A percentile compares a stretch with the other conserved stretches of the same genome.
These are phyloP conservation scores for Ameiurus melas DNA, from an alignment of 2,113 vertebrate genomes.

Conservation along the genomic window DNA sequence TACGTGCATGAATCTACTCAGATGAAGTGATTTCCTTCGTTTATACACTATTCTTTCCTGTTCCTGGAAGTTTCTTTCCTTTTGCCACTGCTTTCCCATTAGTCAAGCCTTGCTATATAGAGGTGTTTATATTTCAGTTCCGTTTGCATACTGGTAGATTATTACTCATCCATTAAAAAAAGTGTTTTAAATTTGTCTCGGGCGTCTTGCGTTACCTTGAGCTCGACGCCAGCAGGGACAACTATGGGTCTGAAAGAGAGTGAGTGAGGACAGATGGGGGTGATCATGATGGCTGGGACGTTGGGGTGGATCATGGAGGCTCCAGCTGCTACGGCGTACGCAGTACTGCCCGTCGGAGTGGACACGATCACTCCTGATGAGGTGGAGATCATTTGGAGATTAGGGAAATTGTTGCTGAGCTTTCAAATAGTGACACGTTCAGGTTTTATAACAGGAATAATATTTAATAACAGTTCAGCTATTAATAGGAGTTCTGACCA, in stretches of 20 bases:
- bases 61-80: not conserved
- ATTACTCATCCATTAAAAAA: not conserved
- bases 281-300: constrained; percentile 81
- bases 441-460: not conserved
- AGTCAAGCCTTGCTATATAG: not conserved
- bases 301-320: constrained; percentile 84
- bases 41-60: not conserved
- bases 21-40: not conserved
- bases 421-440: not conserved
- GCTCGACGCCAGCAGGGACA: constrained; percentile 79
- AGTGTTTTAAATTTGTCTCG: not conserved
- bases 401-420: not conserved
- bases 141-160: not conserved
- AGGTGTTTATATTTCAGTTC: not conserved
- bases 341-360: constrained; percentile 78
- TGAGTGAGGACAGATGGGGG: constrained; percentile 81
- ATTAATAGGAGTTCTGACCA: constrained; percentile 60
- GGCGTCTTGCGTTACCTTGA: constrained; percentile 68
- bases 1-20: not conserved
- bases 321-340: constrained; percentile 77
- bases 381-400: not conserved
- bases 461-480: not conserved
- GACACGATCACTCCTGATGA: constrained; percentile 77
- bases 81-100: not conserved
- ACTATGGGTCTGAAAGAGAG: constrained; percentile 82